Base-by-base conservation (phyloP, 1,140 invertebrate species). In the Chionoecetes opilio region DNA sequence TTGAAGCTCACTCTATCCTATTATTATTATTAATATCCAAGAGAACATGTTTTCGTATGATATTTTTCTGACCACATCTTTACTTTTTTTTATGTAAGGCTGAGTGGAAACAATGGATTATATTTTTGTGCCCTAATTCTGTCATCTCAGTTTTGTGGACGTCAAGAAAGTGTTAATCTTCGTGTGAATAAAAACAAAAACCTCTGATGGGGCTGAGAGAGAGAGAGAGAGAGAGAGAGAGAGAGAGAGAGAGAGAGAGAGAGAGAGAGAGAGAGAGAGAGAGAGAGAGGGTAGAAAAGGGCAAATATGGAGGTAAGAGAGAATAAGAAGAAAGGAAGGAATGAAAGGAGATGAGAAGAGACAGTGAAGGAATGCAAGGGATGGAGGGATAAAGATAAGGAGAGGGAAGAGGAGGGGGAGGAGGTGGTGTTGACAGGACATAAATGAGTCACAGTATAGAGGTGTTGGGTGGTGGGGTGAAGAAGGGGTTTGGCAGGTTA, bases 201-300 rank as follows among this genome's bases (percentile, higher is more conserved):
- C n/a, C n/a, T n/a, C n/a, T n/a, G n/a, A n/a, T n/a, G 9, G 26
- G 14, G 37, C 17, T n/a, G 37, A n/a, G 32, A 34, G 53, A 17
- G 53, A 35, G n/a, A 37, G 46, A 26, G 46, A 32, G 53, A 82
- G 32, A 34, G 53, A 34, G 91, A 35, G 91, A 63, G 31, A 35
- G 91, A 34, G 63, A 26, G 53, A 82, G 46, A 32, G 91, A 26
- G n/a, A 34, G 91, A 38, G 91, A 82, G 91, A 35, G 32, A 37
- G 26, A 34, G 90, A 32, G 90, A 35, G 29, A n/a, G 46, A n/a
- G 0, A 21, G 29, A 82, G 21, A 32, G 35, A 35, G 53, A 35
- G 29, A 29, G 26, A 31, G 53, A 32, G 46, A 53, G 46, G 46
- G 9, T 1, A 53, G 46, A 17, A 75, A 21, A 75, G n/a, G 21